Conservation (phyloP, 2,113 vertebrate species). For the Nothocercus nigrocapillus region DNA sequence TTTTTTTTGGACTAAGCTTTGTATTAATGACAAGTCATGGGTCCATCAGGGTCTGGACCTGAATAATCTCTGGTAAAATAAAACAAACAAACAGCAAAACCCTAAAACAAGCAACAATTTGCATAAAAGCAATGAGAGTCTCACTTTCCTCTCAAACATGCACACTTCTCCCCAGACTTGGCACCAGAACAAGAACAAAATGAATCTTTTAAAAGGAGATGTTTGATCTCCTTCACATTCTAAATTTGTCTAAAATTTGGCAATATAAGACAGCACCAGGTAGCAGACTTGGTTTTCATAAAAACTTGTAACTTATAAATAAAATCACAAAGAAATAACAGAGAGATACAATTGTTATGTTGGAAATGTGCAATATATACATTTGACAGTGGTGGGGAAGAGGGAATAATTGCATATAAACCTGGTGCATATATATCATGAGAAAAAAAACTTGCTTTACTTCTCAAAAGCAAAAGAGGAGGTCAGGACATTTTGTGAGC, state of each 20-base stretch:
- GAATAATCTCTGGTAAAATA: constrained; percentile 30
- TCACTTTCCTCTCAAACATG: background rate
- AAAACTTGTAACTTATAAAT: background rate
- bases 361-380: background rate
- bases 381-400: background rate
- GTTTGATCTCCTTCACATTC: constrained; percentile 4
- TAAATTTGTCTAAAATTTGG: constrained; percentile 14
- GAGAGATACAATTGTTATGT: background rate
- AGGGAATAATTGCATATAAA: background rate
- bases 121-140: background rate
- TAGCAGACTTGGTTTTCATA: background rate
- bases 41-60: constrained; percentile 19
- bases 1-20: constrained; percentile 56
- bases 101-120: background rate
- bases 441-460: constrained; percentile 21
- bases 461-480: constrained; percentile 26
- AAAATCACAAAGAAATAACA: background rate
- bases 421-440: background rate
- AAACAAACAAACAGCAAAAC: background rate
- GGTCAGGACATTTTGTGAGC: constrained; percentile 14
- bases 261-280: background rate
- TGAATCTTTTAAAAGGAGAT: constrained; percentile 21
- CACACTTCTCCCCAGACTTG: background rate
- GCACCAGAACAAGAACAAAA: constrained; percentile 27
- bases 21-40: constrained; percentile 53